These are phyloP conservation scores for Austrolebias charrua DNA, from an alignment of 2,797 vertebrate genomes.

Conservation along the genomic window DNA sequence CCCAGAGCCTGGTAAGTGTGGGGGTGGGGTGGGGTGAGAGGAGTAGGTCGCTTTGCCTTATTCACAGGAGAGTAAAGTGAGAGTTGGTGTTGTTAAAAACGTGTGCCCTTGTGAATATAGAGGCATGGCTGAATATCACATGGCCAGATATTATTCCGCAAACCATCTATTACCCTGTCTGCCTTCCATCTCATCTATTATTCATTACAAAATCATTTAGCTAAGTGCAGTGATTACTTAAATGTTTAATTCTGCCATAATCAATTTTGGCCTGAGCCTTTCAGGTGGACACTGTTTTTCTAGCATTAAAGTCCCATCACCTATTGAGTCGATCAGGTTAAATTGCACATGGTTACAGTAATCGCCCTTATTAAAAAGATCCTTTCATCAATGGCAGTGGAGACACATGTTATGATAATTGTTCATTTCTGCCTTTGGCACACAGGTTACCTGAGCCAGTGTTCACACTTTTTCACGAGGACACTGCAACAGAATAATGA, in stretches of 20 bases:
- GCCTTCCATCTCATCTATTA: slow-evolving; percentile 72
- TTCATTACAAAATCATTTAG: slow-evolving; percentile 78
- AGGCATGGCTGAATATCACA: slow-evolving; percentile 53
- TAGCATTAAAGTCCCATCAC: slow-evolving; percentile 66
- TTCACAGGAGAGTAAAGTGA: slow-evolving; percentile 50
- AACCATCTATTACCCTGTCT: slow-evolving; percentile 69
- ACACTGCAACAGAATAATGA: slow-evolving; percentile 44
- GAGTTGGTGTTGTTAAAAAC: slow-evolving; percentile 26
- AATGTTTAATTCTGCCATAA: slow-evolving; percentile 76
- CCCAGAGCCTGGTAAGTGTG: slow-evolving; percentile 13
- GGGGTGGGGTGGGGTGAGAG: slow-evolving; percentile 24
- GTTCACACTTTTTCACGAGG: slow-evolving; percentile 28
- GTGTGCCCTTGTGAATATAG: slow-evolving; percentile 35
- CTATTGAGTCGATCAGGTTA: slow-evolving; percentile 66
- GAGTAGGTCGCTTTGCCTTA: slow-evolving; percentile 24
- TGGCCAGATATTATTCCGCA: slow-evolving; percentile 57
- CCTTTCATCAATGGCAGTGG: slow-evolving; percentile 48
- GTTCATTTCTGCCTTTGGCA: slow-evolving; percentile 50
- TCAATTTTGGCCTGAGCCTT: slow-evolving; percentile 70
- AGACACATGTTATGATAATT: slow-evolving; percentile 56
- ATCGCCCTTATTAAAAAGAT: slow-evolving; percentile 56
- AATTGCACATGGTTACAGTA: slow-evolving; percentile 67
- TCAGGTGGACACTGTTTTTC: slow-evolving; percentile 69
- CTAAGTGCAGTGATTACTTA: slow-evolving; percentile 78
- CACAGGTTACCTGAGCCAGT: slow-evolving; percentile 45